A percentile compares a stretch with the other conserved stretches of the same genome.
These are phyloP conservation scores for Eupsilia transversa DNA, from an alignment of 2,888 invertebrate species.

Conservation along the genomic window DNA sequence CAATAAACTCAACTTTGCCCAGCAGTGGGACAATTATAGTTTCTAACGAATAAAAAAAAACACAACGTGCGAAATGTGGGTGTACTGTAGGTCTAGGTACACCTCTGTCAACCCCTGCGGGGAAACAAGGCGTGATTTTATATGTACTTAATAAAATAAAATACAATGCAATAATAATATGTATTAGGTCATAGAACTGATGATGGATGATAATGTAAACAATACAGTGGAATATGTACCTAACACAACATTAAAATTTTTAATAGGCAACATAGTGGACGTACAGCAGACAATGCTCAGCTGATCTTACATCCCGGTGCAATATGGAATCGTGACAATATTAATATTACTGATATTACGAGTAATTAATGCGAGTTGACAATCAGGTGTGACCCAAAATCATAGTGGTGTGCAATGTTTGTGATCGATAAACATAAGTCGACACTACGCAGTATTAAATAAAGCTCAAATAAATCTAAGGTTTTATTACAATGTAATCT, in stretches of 20 bases:
- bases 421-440: not conserved
- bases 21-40: not conserved
- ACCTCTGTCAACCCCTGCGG: no score
- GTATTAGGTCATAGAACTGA: not conserved
- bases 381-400: not conserved
- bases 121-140: no score
- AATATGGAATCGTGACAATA: not conserved
- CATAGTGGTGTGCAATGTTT: not conserved
- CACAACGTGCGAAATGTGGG: no score
- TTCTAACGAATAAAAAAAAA: no score
- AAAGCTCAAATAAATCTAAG: not conserved
- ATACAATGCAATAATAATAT: not conserved
- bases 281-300: not conserved
- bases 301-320: not conserved
- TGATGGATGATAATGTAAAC: not conserved
- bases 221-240: not conserved
- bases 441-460: not conserved
- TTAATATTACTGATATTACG: constrained; percentile 8
- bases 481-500: not conserved
- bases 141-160: not conserved
- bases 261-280: not conserved
- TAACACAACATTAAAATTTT: not conserved
- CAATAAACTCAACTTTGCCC: not conserved
- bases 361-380: not conserved
- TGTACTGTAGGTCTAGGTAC: no score